These are phyloP conservation scores for Eupeodes latifasciatus DNA, from an alignment of 2,888 invertebrate species.

Conservation along the genomic window DNA sequence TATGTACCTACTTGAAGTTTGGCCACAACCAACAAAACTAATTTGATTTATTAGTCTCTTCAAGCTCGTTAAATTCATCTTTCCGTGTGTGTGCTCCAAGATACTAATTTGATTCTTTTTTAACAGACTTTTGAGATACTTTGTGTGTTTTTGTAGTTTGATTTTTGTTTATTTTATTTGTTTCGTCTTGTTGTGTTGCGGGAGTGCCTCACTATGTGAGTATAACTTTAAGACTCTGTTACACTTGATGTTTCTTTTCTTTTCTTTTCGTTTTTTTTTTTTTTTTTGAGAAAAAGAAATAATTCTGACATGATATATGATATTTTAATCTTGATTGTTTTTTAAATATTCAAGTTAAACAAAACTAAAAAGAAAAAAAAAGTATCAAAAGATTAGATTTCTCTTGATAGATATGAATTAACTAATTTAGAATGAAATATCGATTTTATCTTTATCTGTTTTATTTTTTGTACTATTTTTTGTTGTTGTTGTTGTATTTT, in stretches of 20 bases:
- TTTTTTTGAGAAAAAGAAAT: constrained; percentile 19
- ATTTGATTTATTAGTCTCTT: constrained; percentile 77
- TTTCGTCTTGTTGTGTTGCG: constrained; percentile 10
- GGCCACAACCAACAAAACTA: constrained; percentile 61
- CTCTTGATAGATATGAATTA: constrained; percentile 58
- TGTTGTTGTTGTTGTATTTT: not conserved
- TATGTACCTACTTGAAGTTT: constrained; percentile 27
- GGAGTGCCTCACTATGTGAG: constrained; percentile 27
- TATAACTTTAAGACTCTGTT: constrained; percentile 30
- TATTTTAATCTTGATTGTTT: constrained; percentile 69
- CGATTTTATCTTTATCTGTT: constrained; percentile 22
- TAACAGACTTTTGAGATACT: constrained; percentile 54
- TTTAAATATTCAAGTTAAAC: not conserved
- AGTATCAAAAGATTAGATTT: constrained; percentile 39
- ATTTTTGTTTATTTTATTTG: constrained; percentile 2
- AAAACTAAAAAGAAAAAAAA: not conserved
- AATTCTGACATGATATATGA: constrained; percentile 71
- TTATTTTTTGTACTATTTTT: not conserved
- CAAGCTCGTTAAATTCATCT: constrained; percentile 76
- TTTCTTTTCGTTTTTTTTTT: not conserved
- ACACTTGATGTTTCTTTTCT: constrained; percentile 42
- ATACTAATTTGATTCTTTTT: constrained; percentile 67
- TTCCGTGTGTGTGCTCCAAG: constrained; percentile 48
- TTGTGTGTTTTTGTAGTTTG: constrained; percentile 27
- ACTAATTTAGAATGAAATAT: constrained; percentile 71